Percentiles rank a stretch among this genome's conserved stretches.
Evolutionary conservation across 2,888 invertebrate genomes (phyloP).

Genomic region (Parelbella ahira): DNA sequence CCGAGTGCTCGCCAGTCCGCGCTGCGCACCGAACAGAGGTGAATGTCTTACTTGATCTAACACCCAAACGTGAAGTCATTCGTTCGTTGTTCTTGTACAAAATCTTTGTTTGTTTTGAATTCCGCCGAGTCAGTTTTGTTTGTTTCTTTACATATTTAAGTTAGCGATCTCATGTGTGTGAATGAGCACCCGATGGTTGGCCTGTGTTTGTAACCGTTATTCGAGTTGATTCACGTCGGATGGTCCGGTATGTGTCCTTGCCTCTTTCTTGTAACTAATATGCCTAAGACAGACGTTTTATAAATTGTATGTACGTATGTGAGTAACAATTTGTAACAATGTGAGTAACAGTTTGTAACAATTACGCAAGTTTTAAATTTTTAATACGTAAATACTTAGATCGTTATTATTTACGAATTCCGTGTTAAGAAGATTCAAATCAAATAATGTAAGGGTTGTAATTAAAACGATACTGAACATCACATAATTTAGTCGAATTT

Average conservation of each 20-base stretch:
- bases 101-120: constrained; percentile 32
- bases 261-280: constrained; percentile 23
- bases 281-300: constrained; percentile 7
- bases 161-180: constrained; percentile 15
- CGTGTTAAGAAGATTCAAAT: too few species aligned
- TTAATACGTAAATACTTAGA: too few species aligned
- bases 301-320: too few species aligned
- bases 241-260: constrained; percentile 63
- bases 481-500: too few species aligned
- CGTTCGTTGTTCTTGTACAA: constrained; percentile 21
- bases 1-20: constrained; percentile 82
- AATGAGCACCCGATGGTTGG: constrained; percentile 38
- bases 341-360: too few species aligned
- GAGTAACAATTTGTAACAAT: too few species aligned
- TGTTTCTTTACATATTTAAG: constrained; percentile 29
- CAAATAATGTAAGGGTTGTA: too few species aligned
- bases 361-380: too few species aligned
- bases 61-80: constrained; percentile 17
- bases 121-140: constrained; percentile 35
- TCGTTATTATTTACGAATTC: too few species aligned
- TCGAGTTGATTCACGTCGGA: constrained; percentile 52
- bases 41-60: constrained; percentile 59
- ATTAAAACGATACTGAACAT: too few species aligned
- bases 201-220: constrained; percentile 62
- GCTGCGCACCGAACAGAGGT: constrained; percentile 69